Evolutionary conservation across 2,888 invertebrate species (phyloP), one percentile per base, ranked within the genome.

Genomic region (Crematogaster levior): DNA sequence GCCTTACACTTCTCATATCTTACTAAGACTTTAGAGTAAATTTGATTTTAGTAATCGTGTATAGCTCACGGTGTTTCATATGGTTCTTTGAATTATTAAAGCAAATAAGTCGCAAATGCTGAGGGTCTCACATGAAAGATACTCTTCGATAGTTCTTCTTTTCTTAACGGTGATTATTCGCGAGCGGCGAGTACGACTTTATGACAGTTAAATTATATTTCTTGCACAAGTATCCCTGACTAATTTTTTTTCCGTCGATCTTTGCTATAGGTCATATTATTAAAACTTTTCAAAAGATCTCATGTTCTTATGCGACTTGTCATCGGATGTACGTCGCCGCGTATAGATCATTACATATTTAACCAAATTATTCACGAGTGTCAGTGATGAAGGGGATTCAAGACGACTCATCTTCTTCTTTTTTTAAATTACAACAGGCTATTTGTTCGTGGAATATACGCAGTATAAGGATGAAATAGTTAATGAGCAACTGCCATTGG

Each of bases 391-490:
- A 43, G 9, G 1, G 9, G 56, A 12, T 9, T n/a, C 27, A n/a
- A 72, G 37, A 56, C n/a, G 40, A 56, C 2, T 4, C 34, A 5
- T 34, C 27, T 24, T 37, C 6, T 63, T 63, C 30, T 7, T 68
- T 68, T 27, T 61, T 46, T 21, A 61, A 61, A 15, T 18, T 74
- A 34, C 4, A 56, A 72, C n/a, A 43, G 1, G 3, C 21, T 46
- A 43, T 2, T 1, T 60, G 34, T 40, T 73, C n/a, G n/a, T 56
- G 24, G 15, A 10, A 3, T 0, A 3, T 15, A 7, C 21, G 3
- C 12, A n/a, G 18, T 3, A 75, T 51, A 65, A 15, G n/a, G n/a
- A n/a, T n/a, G n/a, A 75, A 66, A 66, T 75, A 75, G 53, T 75
- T 75, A 65, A 75, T 75, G 40, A 75, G 9, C 53, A n/a, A 34